A percentile compares a stretch with the other conserved stretches of the same genome.
Conservation (phyloP, 2,888 invertebrate species). For the Scotopteryx bipunctaria region DNA sequence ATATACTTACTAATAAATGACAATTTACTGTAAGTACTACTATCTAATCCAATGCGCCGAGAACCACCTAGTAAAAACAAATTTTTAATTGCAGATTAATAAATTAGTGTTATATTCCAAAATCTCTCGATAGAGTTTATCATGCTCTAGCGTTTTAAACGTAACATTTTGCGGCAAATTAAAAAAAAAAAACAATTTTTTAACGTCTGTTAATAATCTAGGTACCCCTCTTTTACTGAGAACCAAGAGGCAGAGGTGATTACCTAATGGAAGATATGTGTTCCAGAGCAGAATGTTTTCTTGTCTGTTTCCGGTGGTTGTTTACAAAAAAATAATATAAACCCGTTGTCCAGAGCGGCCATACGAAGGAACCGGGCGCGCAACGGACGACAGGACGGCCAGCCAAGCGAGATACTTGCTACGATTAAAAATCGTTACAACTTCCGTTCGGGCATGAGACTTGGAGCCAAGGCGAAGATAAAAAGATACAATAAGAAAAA, state of each 20-base stretch:
- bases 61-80: no score
- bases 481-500: conserved; percentile 80
- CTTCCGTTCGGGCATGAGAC: conserved; percentile 78
- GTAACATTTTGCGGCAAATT: conserved; percentile 40
- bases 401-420: conserved; percentile 76
- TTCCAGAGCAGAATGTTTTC: conserved; percentile 71
- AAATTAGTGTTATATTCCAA: no score
- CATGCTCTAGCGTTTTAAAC: no score
- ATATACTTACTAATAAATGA: no score
- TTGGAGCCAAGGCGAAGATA: conserved; percentile 71
- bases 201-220: conserved; percentile 60
- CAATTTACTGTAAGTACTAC: no score
- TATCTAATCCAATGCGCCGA: no score
- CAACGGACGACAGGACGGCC: conserved; percentile 55
- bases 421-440: conserved; percentile 83
- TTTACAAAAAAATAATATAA: conserved; percentile 76
- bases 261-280: conserved; percentile 73
- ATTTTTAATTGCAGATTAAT: no score
- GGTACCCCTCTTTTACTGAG: conserved; percentile 65
- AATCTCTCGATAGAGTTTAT: no score
- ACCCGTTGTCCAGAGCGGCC: conserved; percentile 69
- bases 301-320: conserved; percentile 78
- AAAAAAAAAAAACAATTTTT: conserved; percentile 49
- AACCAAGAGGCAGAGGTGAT: conserved; percentile 67
- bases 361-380: conserved; percentile 68